Percentiles rank a stretch among this genome's conserved stretches.
phyloP scores from a whole-genome alignment of 2,113 vertebrate genomes.

The Xyrauchen texanus region DNA sequence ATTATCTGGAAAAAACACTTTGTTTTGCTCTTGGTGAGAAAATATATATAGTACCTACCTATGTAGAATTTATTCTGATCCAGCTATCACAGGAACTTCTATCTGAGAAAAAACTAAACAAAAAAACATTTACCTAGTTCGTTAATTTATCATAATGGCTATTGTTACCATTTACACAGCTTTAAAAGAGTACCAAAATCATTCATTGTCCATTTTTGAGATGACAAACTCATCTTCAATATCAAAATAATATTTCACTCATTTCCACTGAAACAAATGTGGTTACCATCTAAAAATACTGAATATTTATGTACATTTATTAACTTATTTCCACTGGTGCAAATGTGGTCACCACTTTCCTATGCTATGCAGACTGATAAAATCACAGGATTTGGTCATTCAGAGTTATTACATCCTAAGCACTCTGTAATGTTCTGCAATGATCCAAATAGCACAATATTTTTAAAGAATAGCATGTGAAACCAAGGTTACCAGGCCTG shows the following conservation, averaged over 20 bases:
- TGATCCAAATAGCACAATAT: constrained; percentile 26
- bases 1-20: constrained; percentile 26
- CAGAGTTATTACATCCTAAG: constrained; percentile 23
- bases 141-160: too few species aligned
- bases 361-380: constrained; percentile 24
- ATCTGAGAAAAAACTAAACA: too few species aligned
- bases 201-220: too few species aligned
- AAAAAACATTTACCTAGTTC: too few species aligned
- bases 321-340: background rate
- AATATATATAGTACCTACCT: background rate
- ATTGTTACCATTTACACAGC: too few species aligned
- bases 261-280: background rate
- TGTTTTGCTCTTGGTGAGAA: constrained; percentile 25
- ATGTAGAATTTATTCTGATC: background rate
- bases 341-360: background rate
- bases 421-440: background rate
- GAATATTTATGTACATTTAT: too few species aligned
- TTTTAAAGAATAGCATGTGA: constrained; percentile 17
- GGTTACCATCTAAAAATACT: background rate
- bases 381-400: constrained; percentile 25
- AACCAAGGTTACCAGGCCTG: background rate
- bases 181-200: too few species aligned
- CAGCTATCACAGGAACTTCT: too few species aligned
- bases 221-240: too few species aligned
- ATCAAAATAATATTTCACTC: too few species aligned